phyloP scores from a whole-genome alignment of 2,888 invertebrate genomes.

The Gymnosoma rotundatum region DNA sequence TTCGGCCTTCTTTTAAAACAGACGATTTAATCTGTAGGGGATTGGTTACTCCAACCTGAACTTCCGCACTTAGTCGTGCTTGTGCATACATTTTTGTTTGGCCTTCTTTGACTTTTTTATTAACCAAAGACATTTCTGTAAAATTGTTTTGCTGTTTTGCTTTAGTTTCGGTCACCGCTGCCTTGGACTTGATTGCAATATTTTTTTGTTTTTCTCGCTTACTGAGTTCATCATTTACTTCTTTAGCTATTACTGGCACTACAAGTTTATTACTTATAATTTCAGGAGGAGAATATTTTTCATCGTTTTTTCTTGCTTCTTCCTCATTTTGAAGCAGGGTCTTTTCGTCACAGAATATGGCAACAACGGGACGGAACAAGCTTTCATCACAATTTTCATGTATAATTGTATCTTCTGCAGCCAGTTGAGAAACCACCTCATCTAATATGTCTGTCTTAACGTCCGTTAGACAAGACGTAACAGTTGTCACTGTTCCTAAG shows the following conservation, averaged over 20 bases:
- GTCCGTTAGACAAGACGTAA: slow-evolving; percentile 78
- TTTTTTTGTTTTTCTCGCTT: slow-evolving; percentile 75
- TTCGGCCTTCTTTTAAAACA: background rate
- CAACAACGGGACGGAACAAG: slow-evolving; percentile 86
- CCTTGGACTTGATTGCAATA: slow-evolving; percentile 11
- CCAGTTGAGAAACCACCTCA: slow-evolving; percentile 78
- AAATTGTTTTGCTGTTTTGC: slow-evolving; percentile 45
- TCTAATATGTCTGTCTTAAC: slow-evolving; percentile 78
- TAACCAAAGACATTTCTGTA: slow-evolving; percentile 40
- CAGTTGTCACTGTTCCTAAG: slow-evolving; percentile 86
- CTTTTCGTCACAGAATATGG: slow-evolving; percentile 82
- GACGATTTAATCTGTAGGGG: slow-evolving; percentile 16
- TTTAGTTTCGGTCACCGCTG: background rate
- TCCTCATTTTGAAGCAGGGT: slow-evolving; percentile 72
- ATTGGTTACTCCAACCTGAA: background rate
- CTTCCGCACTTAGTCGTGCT: background rate
- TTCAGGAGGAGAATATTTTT: slow-evolving; percentile 77
- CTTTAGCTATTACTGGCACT: slow-evolving; percentile 82
- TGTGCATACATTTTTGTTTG: background rate
- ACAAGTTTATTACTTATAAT: slow-evolving; percentile 79
- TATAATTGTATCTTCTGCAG: slow-evolving; percentile 80
- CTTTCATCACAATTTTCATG: slow-evolving; percentile 87
- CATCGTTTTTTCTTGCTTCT: slow-evolving; percentile 71
- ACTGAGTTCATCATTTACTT: slow-evolving; percentile 77
- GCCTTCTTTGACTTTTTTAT: slow-evolving; percentile 44